These are phyloP conservation scores for Hemaris fuciformis DNA, from an alignment of 2,888 invertebrate species.

Conservation along the genomic window DNA sequence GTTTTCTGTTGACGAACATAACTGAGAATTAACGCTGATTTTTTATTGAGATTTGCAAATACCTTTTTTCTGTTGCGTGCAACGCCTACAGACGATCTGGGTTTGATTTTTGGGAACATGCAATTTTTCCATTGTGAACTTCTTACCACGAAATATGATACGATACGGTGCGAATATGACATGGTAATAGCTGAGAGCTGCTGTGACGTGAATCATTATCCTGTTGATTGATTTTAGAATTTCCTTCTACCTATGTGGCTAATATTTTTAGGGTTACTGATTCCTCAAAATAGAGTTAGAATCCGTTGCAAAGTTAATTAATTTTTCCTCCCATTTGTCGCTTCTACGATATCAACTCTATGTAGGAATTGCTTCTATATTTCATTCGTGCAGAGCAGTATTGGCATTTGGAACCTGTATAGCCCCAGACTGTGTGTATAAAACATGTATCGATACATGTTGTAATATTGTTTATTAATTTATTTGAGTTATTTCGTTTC, in stretches of 20 bases:
- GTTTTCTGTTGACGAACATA: background rate
- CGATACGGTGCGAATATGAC: too few species aligned
- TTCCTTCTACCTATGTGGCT: too few species aligned
- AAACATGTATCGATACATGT: constrained; percentile 42
- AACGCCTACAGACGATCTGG: too few species aligned
- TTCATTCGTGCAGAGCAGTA: constrained; percentile 60
- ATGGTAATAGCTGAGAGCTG: too few species aligned
- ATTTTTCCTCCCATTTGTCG: constrained; percentile 12
- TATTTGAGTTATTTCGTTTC: background rate
- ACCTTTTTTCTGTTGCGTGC: too few species aligned
- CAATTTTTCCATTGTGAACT: too few species aligned
- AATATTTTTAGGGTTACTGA: background rate
- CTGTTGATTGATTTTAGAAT: too few species aligned
- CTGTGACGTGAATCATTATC: too few species aligned
- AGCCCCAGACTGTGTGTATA: constrained; percentile 44
- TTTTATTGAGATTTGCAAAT: too few species aligned
- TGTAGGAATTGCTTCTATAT: constrained; percentile 55
- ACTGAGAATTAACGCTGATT: background rate
- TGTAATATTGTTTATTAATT: constrained; percentile 5
- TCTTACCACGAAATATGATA: too few species aligned
- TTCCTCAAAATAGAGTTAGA: background rate
- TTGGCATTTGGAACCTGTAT: constrained; percentile 66
- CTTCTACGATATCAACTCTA: constrained; percentile 33
- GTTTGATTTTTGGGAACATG: too few species aligned
- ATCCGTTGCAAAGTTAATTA: too few species aligned